Evolutionary conservation across 2,113 vertebrate genomes (phyloP).

Genomic region (Cichladusa arquata): DNA sequence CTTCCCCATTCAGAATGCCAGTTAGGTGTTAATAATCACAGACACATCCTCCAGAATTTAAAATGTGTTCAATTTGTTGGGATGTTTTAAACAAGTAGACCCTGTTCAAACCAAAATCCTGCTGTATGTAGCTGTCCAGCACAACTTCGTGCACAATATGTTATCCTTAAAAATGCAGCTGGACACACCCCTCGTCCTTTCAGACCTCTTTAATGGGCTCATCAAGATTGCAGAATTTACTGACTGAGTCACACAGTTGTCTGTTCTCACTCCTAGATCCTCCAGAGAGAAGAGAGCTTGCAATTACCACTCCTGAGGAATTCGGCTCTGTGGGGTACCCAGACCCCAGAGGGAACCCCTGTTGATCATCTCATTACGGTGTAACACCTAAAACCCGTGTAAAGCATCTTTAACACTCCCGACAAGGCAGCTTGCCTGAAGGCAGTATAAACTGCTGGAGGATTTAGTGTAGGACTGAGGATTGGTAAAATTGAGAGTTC

Average conservation of each 20-base stretch:
- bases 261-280: background rate
- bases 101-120: background rate
- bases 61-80: background rate
- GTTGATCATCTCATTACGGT: background rate
- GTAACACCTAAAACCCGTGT: background rate
- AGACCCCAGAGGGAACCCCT: background rate
- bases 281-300: background rate
- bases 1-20: background rate
- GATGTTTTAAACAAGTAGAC: background rate
- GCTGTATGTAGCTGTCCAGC: background rate
- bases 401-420: background rate
- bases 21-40: background rate
- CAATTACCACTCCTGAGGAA: background rate
- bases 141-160: accelerated
- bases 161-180: background rate
- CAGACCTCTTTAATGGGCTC: background rate
- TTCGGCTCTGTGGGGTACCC: background rate
- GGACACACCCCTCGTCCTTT: accelerated
- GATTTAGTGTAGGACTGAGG: background rate
- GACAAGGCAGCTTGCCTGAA: background rate
- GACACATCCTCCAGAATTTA: background rate
- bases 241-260: background rate
- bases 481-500: background rate
- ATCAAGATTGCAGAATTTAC: background rate
- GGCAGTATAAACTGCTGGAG: background rate